These are phyloP conservation scores for Danio kyathit DNA, from an alignment of 2,797 vertebrate genomes.

Conservation along the genomic window DNA sequence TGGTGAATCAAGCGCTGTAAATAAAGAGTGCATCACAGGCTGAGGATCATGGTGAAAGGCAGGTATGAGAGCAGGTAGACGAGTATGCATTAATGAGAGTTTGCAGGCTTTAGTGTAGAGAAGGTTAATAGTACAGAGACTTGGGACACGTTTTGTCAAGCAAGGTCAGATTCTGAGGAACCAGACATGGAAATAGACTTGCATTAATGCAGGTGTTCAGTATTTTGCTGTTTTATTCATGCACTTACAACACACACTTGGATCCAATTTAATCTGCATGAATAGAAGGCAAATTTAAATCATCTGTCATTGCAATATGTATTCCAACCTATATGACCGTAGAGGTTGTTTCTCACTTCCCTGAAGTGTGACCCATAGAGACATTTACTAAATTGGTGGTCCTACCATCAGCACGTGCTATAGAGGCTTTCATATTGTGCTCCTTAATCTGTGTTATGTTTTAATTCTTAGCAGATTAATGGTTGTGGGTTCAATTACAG, in stretches of 20 bases:
- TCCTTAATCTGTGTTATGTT: no score
- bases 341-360: no score
- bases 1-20: constrained; percentile 59
- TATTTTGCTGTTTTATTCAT: not conserved
- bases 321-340: no score
- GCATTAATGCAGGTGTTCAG: not conserved
- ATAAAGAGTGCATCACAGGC: constrained; percentile 13
- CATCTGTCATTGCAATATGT: not conserved
- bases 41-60: constrained; percentile 2
- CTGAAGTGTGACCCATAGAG: no score
- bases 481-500: no score
- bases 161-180: constrained; percentile 14
- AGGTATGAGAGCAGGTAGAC: not conserved
- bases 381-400: no score
- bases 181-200: constrained; percentile 6
- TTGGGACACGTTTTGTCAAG: not conserved
- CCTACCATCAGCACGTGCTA: no score
- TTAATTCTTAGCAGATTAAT: no score
- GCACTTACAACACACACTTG: not conserved
- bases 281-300: not conserved
- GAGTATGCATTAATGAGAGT: not conserved
- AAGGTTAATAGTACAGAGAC: constrained; percentile 25
- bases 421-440: no score
- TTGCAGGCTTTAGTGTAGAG: constrained; percentile 4
- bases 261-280: not conserved